A percentile compares a stretch with the other conserved stretches of the same genome.
These are phyloP conservation scores for Acrocephalus kingi DNA, from an alignment of 2,113 vertebrate genomes.

Conservation along the genomic window DNA sequence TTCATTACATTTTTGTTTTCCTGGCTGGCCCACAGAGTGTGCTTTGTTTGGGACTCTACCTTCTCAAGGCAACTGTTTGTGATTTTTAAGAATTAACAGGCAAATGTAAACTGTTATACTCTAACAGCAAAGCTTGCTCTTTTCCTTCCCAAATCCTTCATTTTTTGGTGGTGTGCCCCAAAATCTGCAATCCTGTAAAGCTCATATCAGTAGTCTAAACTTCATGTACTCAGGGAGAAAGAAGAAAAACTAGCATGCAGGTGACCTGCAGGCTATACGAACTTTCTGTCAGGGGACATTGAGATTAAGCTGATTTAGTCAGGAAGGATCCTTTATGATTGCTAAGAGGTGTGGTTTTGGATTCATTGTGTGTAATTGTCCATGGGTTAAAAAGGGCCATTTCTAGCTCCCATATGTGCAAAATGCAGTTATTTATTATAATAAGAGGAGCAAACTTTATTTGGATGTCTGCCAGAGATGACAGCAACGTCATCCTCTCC, in stretches of 20 bases:
- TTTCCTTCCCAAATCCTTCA: not conserved
- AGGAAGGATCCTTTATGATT: not conserved
- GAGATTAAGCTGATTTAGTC: not conserved
- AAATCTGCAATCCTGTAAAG: not conserved
- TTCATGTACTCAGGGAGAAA: not conserved
- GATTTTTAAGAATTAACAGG: not conserved
- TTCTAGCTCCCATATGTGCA: not conserved
- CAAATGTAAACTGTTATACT: not conserved
- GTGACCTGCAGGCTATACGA: not conserved
- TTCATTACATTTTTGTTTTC: not conserved
- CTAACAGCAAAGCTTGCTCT: not conserved
- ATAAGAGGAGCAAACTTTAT: not conserved
- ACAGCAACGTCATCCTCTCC: not conserved
- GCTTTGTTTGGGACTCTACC: not conserved
- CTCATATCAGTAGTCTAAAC: not conserved
- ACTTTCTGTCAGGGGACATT: not conserved
- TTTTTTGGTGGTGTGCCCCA: not conserved
- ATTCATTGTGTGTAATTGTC: not conserved
- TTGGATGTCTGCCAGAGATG: not conserved
- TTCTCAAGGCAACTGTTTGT: not conserved
- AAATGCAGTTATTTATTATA: not conserved
- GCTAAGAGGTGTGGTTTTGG: not conserved
- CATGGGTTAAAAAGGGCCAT: not conserved
- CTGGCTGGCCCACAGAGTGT: not conserved
- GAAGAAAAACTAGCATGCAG: not conserved